Evolutionary conservation across 2,888 invertebrate genomes (phyloP), one percentile per base, ranked within the genome.

Genomic region (Chironomus riparius): DNA sequence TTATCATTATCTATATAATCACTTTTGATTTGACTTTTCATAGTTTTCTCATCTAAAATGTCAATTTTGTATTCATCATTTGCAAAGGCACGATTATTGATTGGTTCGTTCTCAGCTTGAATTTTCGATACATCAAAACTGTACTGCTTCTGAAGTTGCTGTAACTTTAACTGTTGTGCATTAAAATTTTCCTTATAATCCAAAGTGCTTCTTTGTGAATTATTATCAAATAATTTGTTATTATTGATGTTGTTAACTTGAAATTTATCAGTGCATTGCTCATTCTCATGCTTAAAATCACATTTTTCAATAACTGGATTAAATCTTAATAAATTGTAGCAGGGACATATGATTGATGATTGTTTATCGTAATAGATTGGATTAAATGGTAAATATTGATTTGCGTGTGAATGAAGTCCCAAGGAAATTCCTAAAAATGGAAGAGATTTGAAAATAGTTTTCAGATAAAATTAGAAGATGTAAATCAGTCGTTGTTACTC

Each of bases 11-110:
- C 22, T 62, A 22, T 15, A 47, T 12, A n/a, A 21, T 13, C 65
- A 28, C 38, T 18, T 22, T 12, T n/a, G 28, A 22, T 22, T 22
- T 47, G 28, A 50, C 48, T 15, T 15, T 21, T 47, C 10, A 18
- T 24, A 82, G 81, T 76, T 82, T 47, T 82, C 81, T 70, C 83
- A 83, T 78, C 83, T 82, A 47, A 83, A 83, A 0, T 82, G 78
- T 73, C 78, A 79, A 5, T 80, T 79, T 24, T 78, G 18, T 56
- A 56, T 56, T 7, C n/a, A 56, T 56, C 15, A 48, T 48, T 74
- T 10, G 65, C 68, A 74, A 78, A 78, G 3, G 48, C 62, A 72
- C 83, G 83, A 13, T 83, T 83, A 3, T 79, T 78, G 76, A 81
- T 81, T 21, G 78, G 79, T n/a, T 79, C 79, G 4, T 56, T 56